phyloP scores from a whole-genome alignment of 1,140 invertebrate genomes.

The Trichonephila clavata region DNA sequence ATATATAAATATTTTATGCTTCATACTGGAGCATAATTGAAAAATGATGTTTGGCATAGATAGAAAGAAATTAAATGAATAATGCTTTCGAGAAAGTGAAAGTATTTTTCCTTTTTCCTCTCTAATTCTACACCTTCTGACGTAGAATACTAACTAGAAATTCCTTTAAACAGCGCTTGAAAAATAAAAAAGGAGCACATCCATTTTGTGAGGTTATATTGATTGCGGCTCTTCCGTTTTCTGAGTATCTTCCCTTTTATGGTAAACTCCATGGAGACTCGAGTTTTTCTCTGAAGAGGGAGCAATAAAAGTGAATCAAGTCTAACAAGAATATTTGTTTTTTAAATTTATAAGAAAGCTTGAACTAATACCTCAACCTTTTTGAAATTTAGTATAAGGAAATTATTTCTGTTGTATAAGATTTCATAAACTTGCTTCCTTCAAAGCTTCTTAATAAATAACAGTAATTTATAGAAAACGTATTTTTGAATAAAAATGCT shows the following conservation, averaged over 20 bases:
- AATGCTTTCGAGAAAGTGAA: no score
- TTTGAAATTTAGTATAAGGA: no score
- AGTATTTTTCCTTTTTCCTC: neutral
- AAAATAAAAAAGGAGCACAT: constrained; percentile 18
- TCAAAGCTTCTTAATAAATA: neutral
- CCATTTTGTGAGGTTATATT: constrained; percentile 51
- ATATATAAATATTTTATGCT: no score
- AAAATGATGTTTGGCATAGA: no score
- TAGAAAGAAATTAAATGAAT: no score
- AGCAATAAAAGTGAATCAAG: constrained; percentile 9
- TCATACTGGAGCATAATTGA: no score
- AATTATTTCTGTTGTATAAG: neutral
- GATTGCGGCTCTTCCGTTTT: constrained; percentile 66
- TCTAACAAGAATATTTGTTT: neutral
- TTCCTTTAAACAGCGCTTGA: neutral
- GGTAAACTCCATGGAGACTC: neutral
- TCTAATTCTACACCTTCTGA: neutral
- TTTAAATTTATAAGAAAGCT: neutral
- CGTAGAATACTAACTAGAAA: neutral
- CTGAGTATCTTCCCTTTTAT: constrained; percentile 9
- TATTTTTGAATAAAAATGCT: no score
- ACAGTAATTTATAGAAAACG: no score
- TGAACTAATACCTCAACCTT: no score
- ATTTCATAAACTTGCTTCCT: neutral
- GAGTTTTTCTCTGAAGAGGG: neutral